Evolutionary conservation across 1,140 invertebrate species (phyloP).

Genomic region (Chlorops oryzae): DNA sequence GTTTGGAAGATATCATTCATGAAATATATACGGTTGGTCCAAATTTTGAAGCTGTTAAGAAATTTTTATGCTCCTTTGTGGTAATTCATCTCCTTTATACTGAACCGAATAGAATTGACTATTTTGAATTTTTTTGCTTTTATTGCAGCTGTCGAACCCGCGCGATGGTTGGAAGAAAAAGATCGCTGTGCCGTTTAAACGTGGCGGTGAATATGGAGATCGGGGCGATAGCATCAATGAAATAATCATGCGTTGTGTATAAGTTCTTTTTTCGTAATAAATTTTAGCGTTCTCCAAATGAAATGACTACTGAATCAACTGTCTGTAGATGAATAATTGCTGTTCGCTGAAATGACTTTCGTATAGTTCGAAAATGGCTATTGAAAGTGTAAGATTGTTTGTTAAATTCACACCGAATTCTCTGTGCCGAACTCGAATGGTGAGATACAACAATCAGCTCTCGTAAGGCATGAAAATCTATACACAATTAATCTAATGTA

Average conservation of each 20-base stretch:
- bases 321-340: no score
- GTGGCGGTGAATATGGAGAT: constrained; percentile 45
- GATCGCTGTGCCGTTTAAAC: constrained; percentile 35
- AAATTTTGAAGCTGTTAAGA: constrained; percentile 33
- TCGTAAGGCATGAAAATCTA: no score
- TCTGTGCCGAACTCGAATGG: no score
- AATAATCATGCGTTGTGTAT: constrained; percentile 36
- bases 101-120: background rate
- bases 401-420: no score
- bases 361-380: no score
- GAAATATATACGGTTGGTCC: constrained; percentile 44
- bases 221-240: constrained; percentile 38
- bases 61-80: constrained; percentile 34
- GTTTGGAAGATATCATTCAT: constrained; percentile 46
- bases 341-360: constrained; percentile 17
- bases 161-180: constrained; percentile 44
- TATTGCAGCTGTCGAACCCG: constrained; percentile 33
- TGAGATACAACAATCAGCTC: no score
- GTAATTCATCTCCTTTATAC: constrained; percentile 25
- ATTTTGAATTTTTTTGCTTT: constrained; percentile 1
- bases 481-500: no score
- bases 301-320: no score
- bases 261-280: no score
- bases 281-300: no score
- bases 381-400: no score